phyloP scores from a whole-genome alignment of 2,888 invertebrate genomes.

The Erebia ligea region DNA sequence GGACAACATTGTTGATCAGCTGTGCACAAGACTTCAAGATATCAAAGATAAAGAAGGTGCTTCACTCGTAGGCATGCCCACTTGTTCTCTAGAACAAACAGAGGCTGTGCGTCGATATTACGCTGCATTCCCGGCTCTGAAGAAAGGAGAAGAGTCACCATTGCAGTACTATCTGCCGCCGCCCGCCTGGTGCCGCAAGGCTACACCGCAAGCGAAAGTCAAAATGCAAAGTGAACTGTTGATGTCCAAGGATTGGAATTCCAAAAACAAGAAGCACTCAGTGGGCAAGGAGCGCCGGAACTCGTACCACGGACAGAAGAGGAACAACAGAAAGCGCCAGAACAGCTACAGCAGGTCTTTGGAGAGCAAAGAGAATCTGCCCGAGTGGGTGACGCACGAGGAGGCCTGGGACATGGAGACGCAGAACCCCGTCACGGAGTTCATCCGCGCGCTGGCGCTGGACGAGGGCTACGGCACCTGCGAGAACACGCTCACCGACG shows the following conservation, averaged over 20 bases:
- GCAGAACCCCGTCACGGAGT: constrained; percentile 77
- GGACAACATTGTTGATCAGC: constrained; percentile 92
- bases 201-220: constrained; percentile 56
- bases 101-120: constrained; percentile 90
- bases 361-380: constrained; percentile 74
- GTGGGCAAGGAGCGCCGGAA: constrained; percentile 74
- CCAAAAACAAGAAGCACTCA: constrained; percentile 64
- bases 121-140: constrained; percentile 89
- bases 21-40: constrained; percentile 90
- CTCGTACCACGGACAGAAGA: constrained; percentile 70
- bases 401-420: constrained; percentile 79
- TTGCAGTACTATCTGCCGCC: constrained; percentile 74
- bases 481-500: constrained; percentile 75
- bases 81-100: constrained; percentile 77
- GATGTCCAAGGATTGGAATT: constrained; percentile 67
- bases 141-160: constrained; percentile 75
- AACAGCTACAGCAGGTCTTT: constrained; percentile 72
- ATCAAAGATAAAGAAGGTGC: constrained; percentile 78
- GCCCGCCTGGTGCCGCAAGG: constrained; percentile 74
- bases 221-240: constrained; percentile 74
- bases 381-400: constrained; percentile 82
- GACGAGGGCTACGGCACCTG: constrained; percentile 81
- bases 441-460: constrained; percentile 72
- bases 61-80: constrained; percentile 79
- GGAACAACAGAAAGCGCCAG: constrained; percentile 66